A percentile compares a stretch with the other conserved stretches of the same genome.
These are phyloP conservation scores for Cavia aperea DNA, from an alignment of 2,113 vertebrate genomes.

Conservation along the genomic window DNA sequence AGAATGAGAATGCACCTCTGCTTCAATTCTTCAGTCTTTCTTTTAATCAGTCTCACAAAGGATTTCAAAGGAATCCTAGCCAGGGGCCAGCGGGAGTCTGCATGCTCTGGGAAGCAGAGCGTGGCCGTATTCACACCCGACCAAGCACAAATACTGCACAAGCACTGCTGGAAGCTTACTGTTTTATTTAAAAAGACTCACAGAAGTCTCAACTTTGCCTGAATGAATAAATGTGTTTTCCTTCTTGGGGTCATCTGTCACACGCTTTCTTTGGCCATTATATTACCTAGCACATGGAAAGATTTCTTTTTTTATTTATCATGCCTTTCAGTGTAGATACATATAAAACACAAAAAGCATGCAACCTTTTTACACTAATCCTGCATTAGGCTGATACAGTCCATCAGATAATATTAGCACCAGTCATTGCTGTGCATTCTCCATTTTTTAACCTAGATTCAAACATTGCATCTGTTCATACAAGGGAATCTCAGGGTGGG, in stretches of 20 bases:
- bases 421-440: not conserved
- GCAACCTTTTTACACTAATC: not conserved
- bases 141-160: no score
- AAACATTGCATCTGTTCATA: not conserved
- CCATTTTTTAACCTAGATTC: not conserved
- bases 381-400: not conserved
- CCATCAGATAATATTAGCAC: not conserved
- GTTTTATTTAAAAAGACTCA: not conserved
- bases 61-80: constrained; percentile 5
- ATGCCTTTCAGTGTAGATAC: not conserved
- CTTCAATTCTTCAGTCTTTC: not conserved
- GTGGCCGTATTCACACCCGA: not conserved
- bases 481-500: fast-evolving
- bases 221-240: not conserved
- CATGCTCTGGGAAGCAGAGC: not conserved
- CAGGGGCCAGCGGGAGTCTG: not conserved
- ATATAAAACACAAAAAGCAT: not conserved
- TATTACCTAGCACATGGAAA: not conserved
- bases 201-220: not conserved
- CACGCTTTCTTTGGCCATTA: not conserved
- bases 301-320: not conserved
- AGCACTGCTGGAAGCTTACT: not conserved
- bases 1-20: not conserved
- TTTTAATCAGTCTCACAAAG: not conserved
- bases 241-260: not conserved